A percentile compares a stretch with the other conserved stretches of the same genome.
phyloP scores from a whole-genome alignment of 1,140 invertebrate species.

The Cydia splendana region DNA sequence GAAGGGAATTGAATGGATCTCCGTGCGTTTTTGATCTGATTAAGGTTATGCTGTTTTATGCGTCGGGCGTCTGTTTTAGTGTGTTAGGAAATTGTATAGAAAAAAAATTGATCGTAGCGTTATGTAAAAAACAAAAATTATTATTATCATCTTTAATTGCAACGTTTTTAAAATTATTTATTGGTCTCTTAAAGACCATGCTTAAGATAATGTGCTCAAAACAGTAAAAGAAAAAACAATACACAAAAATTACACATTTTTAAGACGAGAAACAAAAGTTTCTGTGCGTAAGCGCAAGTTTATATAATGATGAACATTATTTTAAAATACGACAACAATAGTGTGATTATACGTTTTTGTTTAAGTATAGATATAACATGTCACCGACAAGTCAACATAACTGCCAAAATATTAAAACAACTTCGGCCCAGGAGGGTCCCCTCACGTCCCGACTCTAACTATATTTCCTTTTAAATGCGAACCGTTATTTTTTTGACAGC shows the following conservation, averaged over 20 bases:
- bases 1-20: conserved; percentile 63
- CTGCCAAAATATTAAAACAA: conserved; percentile 15
- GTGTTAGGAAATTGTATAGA: background rate
- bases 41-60: conserved; percentile 26
- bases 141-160: too few species aligned
- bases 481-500: conserved; percentile 72
- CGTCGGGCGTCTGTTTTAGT: background rate
- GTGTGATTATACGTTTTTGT: background rate
- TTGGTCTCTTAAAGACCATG: too few species aligned
- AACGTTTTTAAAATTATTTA: too few species aligned
- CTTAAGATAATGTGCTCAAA: too few species aligned
- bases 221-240: too few species aligned
- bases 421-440: conserved; percentile 23
- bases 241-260: too few species aligned
- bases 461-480: conserved; percentile 71
- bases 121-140: too few species aligned
- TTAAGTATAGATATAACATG: background rate
- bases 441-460: conserved; percentile 60
- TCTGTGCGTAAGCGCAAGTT: too few species aligned
- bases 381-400: background rate
- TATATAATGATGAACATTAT: too few species aligned
- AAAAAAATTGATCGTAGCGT: background rate
- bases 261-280: too few species aligned
- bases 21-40: conserved; percentile 36
- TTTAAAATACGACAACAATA: too few species aligned